These are phyloP conservation scores for Calidris pugnax DNA, from an alignment of 2,113 vertebrate species.

Conservation along the genomic window DNA sequence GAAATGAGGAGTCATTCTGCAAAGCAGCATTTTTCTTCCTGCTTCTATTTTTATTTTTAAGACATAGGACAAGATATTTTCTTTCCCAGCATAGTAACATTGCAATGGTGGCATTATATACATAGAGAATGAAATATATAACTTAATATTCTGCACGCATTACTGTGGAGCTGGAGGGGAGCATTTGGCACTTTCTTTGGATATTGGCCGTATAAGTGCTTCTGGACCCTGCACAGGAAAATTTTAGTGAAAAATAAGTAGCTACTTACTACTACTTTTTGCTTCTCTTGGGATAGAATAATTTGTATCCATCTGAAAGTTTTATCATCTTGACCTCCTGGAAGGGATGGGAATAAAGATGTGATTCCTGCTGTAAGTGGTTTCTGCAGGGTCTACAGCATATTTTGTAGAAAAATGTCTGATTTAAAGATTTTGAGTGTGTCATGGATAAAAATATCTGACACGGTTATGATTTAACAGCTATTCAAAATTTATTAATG, in stretches of 20 bases:
- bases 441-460: too few species aligned
- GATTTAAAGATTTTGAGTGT: background rate
- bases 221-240: background rate
- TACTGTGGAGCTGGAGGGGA: background rate
- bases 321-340: background rate
- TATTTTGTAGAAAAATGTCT: background rate
- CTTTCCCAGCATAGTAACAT: background rate
- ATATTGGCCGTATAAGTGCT: background rate
- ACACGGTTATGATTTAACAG: too few species aligned
- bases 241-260: constrained; percentile 15
- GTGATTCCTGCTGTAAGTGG: background rate
- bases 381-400: background rate
- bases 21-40: background rate
- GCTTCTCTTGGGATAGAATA: background rate
- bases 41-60: background rate
- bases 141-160: background rate
- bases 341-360: background rate
- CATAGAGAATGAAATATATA: background rate
- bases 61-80: background rate
- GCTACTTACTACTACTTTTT: background rate
- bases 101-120: background rate
- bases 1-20: background rate
- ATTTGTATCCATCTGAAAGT: constrained; percentile 1
- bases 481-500: too few species aligned
- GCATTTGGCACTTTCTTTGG: background rate